phyloP scores from a whole-genome alignment of 2,888 invertebrate species.

The Macropis europaea region DNA sequence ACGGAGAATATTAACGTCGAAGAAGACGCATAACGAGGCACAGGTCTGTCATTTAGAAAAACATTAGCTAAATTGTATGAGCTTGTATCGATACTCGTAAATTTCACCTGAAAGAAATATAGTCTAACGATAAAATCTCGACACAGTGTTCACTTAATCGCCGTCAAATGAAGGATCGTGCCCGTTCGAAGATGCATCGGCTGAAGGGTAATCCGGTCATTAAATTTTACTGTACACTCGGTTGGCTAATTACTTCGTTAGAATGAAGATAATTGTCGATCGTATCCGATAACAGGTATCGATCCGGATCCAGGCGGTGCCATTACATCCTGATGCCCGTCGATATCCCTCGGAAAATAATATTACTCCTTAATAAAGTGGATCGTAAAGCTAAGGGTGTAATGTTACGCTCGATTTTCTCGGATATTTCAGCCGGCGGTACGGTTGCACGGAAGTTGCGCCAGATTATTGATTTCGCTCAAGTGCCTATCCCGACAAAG shows the following conservation, averaged over 20 bases:
- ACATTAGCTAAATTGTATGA: no score
- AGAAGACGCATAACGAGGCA: no score
- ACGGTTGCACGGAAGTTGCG: conserved; percentile 43
- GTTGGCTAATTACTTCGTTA: conserved; percentile 55
- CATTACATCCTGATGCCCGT: background rate
- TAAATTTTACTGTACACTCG: conserved; percentile 37
- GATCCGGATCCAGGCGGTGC: conserved; percentile 27
- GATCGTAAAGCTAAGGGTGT: conserved; percentile 25
- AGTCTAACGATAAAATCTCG: background rate
- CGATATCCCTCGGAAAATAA: conserved; percentile 28
- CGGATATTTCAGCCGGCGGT: conserved; percentile 11
- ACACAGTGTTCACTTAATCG: background rate
- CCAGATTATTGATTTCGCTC: conserved; percentile 50
- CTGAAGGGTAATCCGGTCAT: conserved; percentile 5
- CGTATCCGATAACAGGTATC: conserved; percentile 47
- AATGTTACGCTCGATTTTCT: conserved; percentile 40
- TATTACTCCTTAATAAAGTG: conserved; percentile 40
- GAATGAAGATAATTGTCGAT: conserved; percentile 59
- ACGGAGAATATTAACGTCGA: conserved; percentile 26
- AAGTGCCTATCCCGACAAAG: conserved; percentile 13
- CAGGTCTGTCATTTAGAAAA: no score
- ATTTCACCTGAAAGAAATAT: background rate
- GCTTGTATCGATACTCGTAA: background rate
- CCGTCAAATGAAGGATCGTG: background rate
- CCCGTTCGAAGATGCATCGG: conserved; percentile 5